Evolutionary conservation across 2,113 vertebrate genomes (phyloP), one percentile per base, ranked within the genome.

Genomic region (Zapornia atra): DNA sequence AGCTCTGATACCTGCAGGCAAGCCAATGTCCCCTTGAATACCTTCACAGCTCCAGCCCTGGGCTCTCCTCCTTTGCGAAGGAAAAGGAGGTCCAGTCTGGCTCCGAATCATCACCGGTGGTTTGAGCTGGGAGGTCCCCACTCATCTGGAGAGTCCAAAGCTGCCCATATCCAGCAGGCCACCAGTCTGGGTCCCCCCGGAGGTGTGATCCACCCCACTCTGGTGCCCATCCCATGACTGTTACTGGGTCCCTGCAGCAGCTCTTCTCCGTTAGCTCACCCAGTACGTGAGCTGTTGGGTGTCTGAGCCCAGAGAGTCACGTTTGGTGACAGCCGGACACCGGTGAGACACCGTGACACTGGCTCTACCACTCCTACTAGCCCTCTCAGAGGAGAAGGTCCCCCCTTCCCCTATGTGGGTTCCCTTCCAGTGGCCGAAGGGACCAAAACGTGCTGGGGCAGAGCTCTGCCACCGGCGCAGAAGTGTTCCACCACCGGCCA

Each of bases 1-100:
- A 80, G 8, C 71, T 79, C 78, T 53, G 80, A 82, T 60, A 68
- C 36, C 77, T 83, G 60, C 79, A 92, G 82, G 33, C 71, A 86
- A 88, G 40, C n/a, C 82, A 86, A 14, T 36, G 65, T 75, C 88
- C 71, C 60, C 6, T 15, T 51, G 79, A 81, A 65, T 10, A 61
- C 56, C 72, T 94, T 85, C 77, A 42, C 0, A 76, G 79, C 53
- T 90, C 60, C 75, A 91, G 54, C 63, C n/a, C 59, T 48, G 70
- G 82, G 59, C 54, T 91, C 59, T 38, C 13, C 34, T 61, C 75
- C 54, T 69, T 61, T 0, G 8, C n/a, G 53, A 80, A 82, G 53
- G 69, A 42, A 61, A 13, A 33, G 0, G 7, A 82, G 24, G 9
- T 24, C 88, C 81, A 51, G 10, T 9, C 44, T 87, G 81, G 42